Evolutionary conservation across 2,888 invertebrate genomes (phyloP).

Genomic region (Eurois occulta): DNA sequence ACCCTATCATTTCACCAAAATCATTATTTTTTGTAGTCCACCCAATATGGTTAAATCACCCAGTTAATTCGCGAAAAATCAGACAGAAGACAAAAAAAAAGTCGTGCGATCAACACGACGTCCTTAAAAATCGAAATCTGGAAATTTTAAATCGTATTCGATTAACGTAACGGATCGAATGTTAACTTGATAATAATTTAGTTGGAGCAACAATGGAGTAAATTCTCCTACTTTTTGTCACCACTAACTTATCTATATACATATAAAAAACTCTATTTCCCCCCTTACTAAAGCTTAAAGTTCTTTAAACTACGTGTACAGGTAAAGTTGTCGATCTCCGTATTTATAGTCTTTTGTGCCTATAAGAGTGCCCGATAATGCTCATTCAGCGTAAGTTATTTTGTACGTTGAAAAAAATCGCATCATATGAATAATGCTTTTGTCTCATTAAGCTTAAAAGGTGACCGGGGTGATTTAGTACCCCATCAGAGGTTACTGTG

Average conservation of each 20-base stretch:
- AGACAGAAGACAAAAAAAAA: constrained; percentile 44
- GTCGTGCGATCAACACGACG: constrained; percentile 60
- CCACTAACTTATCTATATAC: constrained; percentile 36
- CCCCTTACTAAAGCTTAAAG: not conserved
- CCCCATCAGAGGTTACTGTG: constrained; percentile 73
- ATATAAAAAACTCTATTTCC: constrained; percentile 21
- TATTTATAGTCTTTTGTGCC: constrained; percentile 86
- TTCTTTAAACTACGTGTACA: not conserved
- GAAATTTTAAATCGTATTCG: constrained; percentile 75
- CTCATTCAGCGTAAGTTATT: constrained; percentile 86
- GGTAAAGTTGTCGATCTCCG: constrained; percentile 52
- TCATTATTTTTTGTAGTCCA: constrained; percentile 56
- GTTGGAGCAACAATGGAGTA: constrained; percentile 74
- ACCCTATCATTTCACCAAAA: constrained; percentile 36
- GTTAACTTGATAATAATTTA: constrained; percentile 72
- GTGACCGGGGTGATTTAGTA: constrained; percentile 81
- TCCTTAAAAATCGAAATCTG: constrained; percentile 70
- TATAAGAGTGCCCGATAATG: constrained; percentile 83
- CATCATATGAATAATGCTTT: constrained; percentile 83
- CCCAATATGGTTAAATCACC: constrained; percentile 64
- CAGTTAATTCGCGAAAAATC: constrained; percentile 66
- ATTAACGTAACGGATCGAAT: constrained; percentile 73
- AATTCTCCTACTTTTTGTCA: constrained; percentile 73
- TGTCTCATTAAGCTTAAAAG: constrained; percentile 88
- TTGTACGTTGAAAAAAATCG: constrained; percentile 78